These are phyloP conservation scores for Zelleria hepariella DNA, from an alignment of 2,888 invertebrate species.

Conservation along the genomic window DNA sequence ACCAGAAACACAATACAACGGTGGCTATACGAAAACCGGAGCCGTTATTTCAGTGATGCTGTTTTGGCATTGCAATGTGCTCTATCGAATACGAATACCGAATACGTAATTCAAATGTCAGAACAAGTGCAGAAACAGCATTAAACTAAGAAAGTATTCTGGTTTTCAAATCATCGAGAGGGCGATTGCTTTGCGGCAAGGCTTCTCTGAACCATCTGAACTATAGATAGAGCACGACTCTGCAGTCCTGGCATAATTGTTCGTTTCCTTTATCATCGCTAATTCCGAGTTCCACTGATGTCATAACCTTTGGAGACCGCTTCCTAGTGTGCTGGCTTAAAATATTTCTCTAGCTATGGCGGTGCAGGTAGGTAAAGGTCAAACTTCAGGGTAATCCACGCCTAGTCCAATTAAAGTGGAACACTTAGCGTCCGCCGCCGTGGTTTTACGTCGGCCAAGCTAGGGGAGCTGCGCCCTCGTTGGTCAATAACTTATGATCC, in stretches of 20 bases:
- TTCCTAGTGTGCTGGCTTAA: neutral
- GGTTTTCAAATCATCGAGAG: too few species aligned
- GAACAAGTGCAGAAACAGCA: too few species aligned
- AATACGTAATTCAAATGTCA: too few species aligned
- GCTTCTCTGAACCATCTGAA: neutral
- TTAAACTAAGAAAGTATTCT: too few species aligned
- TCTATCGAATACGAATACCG: too few species aligned
- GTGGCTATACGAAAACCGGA: too few species aligned
- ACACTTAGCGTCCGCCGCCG: conserved; percentile 26
- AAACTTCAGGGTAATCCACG: conserved; percentile 38
- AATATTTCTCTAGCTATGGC: neutral
- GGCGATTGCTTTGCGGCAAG: neutral
- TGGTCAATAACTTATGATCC: neutral
- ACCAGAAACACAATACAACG: too few species aligned
- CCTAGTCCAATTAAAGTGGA: conserved; percentile 34
- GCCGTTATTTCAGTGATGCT: too few species aligned
- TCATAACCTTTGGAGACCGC: neutral
- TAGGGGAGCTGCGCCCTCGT: neutral
- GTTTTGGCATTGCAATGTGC: too few species aligned
- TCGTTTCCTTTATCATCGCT: neutral
- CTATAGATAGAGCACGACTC: neutral
- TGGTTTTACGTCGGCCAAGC: neutral
- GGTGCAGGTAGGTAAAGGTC: conserved; percentile 28
- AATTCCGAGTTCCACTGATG: neutral
- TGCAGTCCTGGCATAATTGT: neutral